A percentile compares a stretch with the other conserved stretches of the same genome.
Evolutionary conservation across 1,140 invertebrate species (phyloP).

Genomic region (Bombus affinis): DNA sequence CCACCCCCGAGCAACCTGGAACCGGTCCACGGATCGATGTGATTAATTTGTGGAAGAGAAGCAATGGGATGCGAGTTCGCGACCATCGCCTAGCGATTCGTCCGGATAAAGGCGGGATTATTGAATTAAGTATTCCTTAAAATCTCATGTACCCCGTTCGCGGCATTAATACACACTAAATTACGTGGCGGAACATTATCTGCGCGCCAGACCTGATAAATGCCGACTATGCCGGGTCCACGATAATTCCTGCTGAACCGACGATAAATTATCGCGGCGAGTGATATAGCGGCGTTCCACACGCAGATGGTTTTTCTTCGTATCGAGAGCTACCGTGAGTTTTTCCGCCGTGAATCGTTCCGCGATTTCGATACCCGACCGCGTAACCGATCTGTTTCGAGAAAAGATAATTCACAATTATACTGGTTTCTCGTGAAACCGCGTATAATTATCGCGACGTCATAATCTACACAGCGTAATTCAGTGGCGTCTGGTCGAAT

Average conservation of each 20-base stretch:
- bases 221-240: slow-evolving; percentile 52
- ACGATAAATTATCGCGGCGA: slow-evolving; percentile 58
- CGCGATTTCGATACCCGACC: background rate
- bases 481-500: slow-evolving; percentile 15
- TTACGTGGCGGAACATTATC: slow-evolving; percentile 63
- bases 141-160: slow-evolving; percentile 27
- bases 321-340: slow-evolving; percentile 17
- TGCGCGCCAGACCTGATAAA: slow-evolving; percentile 58
- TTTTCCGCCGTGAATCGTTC: background rate
- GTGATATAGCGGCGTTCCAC: slow-evolving; percentile 62
- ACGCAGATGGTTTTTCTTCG: slow-evolving; percentile 59
- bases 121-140: slow-evolving; percentile 68
- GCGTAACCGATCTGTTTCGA: background rate
- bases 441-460: slow-evolving; percentile 54
- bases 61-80: slow-evolving; percentile 16
- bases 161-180: slow-evolving; percentile 65
- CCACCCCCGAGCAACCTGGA: background rate
- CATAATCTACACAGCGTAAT: slow-evolving; percentile 45
- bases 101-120: slow-evolving; percentile 46
- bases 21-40: slow-evolving; percentile 1
- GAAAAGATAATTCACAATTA: slow-evolving; percentile 40
- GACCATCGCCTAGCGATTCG: background rate
- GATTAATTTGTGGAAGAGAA: slow-evolving; percentile 41
- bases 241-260: slow-evolving; percentile 62
- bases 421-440: slow-evolving; percentile 22